Conservation (phyloP, 2,888 invertebrate genomes). For the Nephrotoma flavescens region DNA sequence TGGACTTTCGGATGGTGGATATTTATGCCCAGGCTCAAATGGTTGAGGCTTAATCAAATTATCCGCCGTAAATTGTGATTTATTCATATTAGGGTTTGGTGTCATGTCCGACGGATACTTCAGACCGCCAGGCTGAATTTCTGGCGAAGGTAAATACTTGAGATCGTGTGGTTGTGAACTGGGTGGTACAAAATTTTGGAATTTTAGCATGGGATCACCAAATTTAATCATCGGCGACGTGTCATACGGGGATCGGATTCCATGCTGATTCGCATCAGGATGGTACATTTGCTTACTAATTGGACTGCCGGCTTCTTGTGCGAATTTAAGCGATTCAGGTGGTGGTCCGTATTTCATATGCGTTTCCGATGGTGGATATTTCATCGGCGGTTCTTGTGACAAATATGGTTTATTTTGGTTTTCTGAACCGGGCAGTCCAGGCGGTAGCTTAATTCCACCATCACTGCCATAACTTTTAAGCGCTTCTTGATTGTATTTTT, state of each 20-base stretch:
- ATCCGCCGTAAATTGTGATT: conserved; percentile 26
- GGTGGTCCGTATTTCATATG: conserved; percentile 10
- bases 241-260: conserved; percentile 28
- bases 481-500: conserved; percentile 23
- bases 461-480: conserved; percentile 13
- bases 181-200: conserved; percentile 19
- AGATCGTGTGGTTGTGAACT: conserved; percentile 26
- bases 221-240: conserved; percentile 30
- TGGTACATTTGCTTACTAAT: conserved; percentile 7
- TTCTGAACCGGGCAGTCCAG: conserved; percentile 17
- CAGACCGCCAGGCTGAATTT: conserved; percentile 9
- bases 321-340: conserved; percentile 13
- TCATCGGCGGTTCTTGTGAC: conserved; percentile 23
- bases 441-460: conserved; percentile 16
- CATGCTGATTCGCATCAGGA: conserved; percentile 18
- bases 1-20: conserved; percentile 27
- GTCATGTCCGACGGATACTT: conserved; percentile 3
- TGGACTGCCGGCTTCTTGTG: conserved; percentile 10
- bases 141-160: conserved; percentile 24
- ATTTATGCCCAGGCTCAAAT: conserved; percentile 21
- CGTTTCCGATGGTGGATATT: conserved; percentile 28
- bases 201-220: conserved; percentile 29
- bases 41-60: conserved; percentile 30
- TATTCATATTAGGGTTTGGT: conserved; percentile 12
- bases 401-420: conserved; percentile 10